Evolutionary conservation across 2,113 vertebrate genomes (phyloP), one percentile per base, ranked within the genome.

Genomic region (Lamprologus tigripictilis): DNA sequence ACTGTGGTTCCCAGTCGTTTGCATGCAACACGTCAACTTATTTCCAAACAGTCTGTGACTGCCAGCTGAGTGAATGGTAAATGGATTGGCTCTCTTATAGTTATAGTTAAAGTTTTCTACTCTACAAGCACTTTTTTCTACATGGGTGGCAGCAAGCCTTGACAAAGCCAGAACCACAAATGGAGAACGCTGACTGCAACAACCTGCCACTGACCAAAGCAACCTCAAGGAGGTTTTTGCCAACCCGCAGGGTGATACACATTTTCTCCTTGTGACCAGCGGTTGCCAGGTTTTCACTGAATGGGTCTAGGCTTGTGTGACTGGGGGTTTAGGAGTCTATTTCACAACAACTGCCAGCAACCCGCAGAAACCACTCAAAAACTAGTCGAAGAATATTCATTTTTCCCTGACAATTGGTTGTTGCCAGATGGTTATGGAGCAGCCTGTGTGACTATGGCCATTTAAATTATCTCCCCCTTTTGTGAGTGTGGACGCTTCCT

Each of bases 371-470:
- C 35, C n/a, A 40, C 35, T 23, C 35, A 40, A 42, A 16, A 45
- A 73, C 37, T 23, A 9, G 4, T 45, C 1, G 1, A 16, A 42
- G 37, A 73, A 73, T 73, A 1, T 1, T 16, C 2, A 45, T 26
- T 45, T 73, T 26, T 0, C 8, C 37, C 12, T 71, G 1, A 23
- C 2, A 0, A 42, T 9, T 14, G n/a, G 37, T 42, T 9, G 31
- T 16, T 45, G 66, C 8, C 66, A 71, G 5, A 71, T 73, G 13
- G 13, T 42, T 23, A 23, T 8, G 3, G 68, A 73, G 37, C 21
- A 14, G 21, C 13, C 13, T 45, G 21, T 17, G 68, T 45, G 37
- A 45, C 66, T 42, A 14, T 3, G n/a, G n/a, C 13, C 37, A 57
- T 57, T 57, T 57, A 57, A 57, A 57, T 57, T 3, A 28, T 16